Conservation (phyloP, 2,113 vertebrate genomes). For the Pseudolaguvia tuberculata region DNA sequence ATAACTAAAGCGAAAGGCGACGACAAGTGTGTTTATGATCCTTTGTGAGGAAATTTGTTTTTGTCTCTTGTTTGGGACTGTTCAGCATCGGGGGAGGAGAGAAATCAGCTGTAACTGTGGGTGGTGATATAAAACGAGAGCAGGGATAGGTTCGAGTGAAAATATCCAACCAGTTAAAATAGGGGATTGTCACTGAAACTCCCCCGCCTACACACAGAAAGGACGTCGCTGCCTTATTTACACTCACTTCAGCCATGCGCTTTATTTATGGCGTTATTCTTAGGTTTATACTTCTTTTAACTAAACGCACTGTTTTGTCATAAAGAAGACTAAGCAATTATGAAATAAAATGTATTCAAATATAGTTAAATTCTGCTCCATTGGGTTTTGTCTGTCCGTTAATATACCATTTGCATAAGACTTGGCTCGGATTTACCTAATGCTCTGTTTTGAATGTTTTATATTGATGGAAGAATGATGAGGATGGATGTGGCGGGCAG, state of each 20-base stretch:
- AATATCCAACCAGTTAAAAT: slow-evolving; percentile 53
- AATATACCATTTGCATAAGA: neutral
- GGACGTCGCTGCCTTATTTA: slow-evolving; percentile 51
- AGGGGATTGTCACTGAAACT: accelerated
- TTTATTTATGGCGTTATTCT: neutral
- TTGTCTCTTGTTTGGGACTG: slow-evolving; percentile 64
- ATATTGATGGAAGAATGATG: too few species aligned
- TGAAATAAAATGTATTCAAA: slow-evolving; percentile 1
- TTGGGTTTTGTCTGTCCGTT: neutral
- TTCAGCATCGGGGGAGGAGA: slow-evolving; percentile 50
- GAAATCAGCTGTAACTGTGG: slow-evolving; percentile 24
- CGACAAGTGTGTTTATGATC: slow-evolving; percentile 37
- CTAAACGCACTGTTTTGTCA: neutral
- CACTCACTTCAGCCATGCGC: slow-evolving; percentile 16
- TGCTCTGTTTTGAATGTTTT: too few species aligned
- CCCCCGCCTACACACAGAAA: slow-evolving; percentile 48
- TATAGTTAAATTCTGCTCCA: too few species aligned
- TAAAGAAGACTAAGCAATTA: neutral
- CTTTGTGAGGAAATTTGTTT: slow-evolving; percentile 66
- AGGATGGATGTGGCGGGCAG: too few species aligned
- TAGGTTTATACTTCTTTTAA: too few species aligned
- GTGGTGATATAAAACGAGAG: slow-evolving; percentile 5
- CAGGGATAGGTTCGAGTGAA: slow-evolving; percentile 29
- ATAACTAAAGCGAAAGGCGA: neutral
- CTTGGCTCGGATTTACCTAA: neutral